Conservation (phyloP, 2,113 vertebrate genomes). For the Salvelinus alpinus region DNA sequence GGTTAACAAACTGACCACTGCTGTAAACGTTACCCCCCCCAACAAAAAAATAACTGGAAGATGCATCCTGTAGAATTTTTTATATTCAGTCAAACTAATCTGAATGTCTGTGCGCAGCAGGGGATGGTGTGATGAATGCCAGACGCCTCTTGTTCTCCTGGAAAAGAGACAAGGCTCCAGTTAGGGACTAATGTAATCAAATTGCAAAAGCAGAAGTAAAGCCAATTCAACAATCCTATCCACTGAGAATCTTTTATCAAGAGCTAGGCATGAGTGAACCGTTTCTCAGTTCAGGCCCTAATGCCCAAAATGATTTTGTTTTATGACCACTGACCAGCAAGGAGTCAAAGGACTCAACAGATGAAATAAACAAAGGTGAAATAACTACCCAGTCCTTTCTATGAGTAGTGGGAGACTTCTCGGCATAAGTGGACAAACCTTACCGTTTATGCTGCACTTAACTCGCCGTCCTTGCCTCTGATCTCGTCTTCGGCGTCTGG, state of each 20-base stretch:
- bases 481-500: slow-evolving; percentile 50
- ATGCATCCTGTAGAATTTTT: background rate
- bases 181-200: slow-evolving; percentile 15
- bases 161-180: slow-evolving; percentile 28
- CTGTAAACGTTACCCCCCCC: slow-evolving; percentile 11
- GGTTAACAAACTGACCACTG: slow-evolving; percentile 10
- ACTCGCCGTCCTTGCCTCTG: slow-evolving; percentile 34
- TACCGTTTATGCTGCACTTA: slow-evolving; percentile 54
- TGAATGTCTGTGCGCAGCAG: slow-evolving; percentile 28
- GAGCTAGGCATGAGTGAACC: too few relatives aligned
- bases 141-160: slow-evolving; percentile 39
- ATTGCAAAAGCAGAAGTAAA: background rate
- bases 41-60: too few relatives aligned
- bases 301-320: background rate
- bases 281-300: background rate
- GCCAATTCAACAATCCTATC: background rate
- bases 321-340: background rate
- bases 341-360: background rate
- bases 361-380: background rate
- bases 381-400: too few relatives aligned
- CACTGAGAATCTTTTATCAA: too few relatives aligned
- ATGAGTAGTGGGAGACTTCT: too few relatives aligned
- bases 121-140: slow-evolving; percentile 48
- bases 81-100: background rate
- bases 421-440: slow-evolving; percentile 3